Evolutionary conservation across 2,888 invertebrate species (phyloP).

Genomic region (Drosophila pseudotakahashii): DNA sequence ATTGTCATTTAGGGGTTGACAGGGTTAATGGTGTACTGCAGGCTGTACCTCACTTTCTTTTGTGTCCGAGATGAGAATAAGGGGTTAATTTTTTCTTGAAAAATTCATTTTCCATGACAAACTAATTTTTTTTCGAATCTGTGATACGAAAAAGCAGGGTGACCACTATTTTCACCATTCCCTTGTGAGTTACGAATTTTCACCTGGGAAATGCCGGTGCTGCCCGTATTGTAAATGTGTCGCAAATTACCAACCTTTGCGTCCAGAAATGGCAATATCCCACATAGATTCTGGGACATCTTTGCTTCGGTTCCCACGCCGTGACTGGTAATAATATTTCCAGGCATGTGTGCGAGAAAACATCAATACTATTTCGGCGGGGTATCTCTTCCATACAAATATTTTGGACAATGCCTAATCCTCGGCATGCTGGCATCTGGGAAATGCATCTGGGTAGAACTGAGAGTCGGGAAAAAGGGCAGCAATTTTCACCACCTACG

Average conservation of each 20-base stretch:
- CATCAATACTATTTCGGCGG: slow-evolving; percentile 21
- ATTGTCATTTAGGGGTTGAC: slow-evolving; percentile 41
- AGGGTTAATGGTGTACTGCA: slow-evolving; percentile 30
- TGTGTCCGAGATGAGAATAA: slow-evolving; percentile 32
- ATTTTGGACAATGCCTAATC: slow-evolving; percentile 26
- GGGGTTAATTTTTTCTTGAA: slow-evolving; percentile 34
- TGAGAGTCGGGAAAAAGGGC: slow-evolving; percentile 20
- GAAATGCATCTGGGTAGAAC: slow-evolving; percentile 28
- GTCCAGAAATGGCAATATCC: slow-evolving; percentile 17
- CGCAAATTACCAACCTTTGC: slow-evolving; percentile 15
- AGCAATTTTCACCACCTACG: slow-evolving; percentile 39
- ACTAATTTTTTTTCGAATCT: slow-evolving; percentile 19
- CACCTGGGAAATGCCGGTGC: slow-evolving; percentile 27
- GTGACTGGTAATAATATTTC: slow-evolving; percentile 37
- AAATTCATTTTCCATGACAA: slow-evolving; percentile 30
- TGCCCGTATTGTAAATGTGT: slow-evolving; percentile 28
- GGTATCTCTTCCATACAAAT: slow-evolving; percentile 26
- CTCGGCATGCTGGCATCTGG: slow-evolving; percentile 33
- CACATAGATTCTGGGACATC: slow-evolving; percentile 8
- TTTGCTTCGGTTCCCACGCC: slow-evolving; percentile 29
- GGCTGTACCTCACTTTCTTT: slow-evolving; percentile 29
- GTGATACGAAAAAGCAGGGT: slow-evolving; percentile 9
- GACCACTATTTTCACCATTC: slow-evolving; percentile 3
- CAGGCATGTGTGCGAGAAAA: slow-evolving; percentile 19
- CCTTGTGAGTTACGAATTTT: slow-evolving; percentile 1